Percentiles rank a stretch among this genome's conserved stretches.
phyloP scores from a whole-genome alignment of 2,888 invertebrate species.

The Drosophila heteroneura region DNA sequence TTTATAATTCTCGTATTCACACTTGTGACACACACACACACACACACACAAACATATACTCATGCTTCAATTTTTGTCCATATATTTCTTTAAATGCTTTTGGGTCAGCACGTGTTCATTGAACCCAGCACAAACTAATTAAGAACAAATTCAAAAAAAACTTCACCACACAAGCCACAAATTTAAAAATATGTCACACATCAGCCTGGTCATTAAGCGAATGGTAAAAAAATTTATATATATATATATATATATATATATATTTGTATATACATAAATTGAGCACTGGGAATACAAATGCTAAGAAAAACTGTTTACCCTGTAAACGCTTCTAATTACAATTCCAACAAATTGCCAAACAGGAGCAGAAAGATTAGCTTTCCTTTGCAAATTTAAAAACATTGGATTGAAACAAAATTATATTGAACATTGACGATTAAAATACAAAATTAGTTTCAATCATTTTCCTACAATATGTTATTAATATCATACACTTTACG shows the following conservation, averaged over 20 bases:
- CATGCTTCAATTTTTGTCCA: not conserved
- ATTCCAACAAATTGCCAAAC: not conserved
- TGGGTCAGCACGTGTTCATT: constrained; percentile 44
- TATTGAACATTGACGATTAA: too few relatives aligned
- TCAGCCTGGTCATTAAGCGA: constrained; percentile 45
- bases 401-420: too few relatives aligned
- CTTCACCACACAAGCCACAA: constrained; percentile 46
- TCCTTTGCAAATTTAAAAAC: not conserved
- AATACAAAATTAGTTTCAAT: not conserved
- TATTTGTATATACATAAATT: not conserved
- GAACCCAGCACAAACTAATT: constrained; percentile 71
- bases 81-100: constrained; percentile 12
- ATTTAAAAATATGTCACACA: constrained; percentile 46
- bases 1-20: constrained; percentile 37
- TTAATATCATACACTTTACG: not conserved
- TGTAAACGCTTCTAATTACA: not conserved
- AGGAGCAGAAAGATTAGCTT: not conserved
- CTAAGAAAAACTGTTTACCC: not conserved
- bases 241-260: not conserved
- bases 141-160: constrained; percentile 37
- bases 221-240: constrained; percentile 6
- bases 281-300: not conserved
- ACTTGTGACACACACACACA: constrained; percentile 32
- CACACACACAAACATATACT: not conserved
- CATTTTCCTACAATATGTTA: fast-evolving